These are phyloP conservation scores for Macropus fuliginosus DNA, from an alignment of 2,797 vertebrate species.

Conservation along the genomic window DNA sequence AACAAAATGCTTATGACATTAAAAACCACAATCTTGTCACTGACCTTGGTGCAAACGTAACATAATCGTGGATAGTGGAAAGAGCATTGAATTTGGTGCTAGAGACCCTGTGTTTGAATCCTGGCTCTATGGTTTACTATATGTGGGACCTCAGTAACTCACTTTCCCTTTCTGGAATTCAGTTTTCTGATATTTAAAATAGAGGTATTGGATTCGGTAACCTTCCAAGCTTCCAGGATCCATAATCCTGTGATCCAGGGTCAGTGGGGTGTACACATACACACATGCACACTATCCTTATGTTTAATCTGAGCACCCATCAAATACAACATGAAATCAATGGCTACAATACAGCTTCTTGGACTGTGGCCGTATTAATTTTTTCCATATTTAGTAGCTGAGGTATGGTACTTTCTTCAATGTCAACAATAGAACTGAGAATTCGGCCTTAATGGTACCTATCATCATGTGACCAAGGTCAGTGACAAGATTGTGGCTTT, in stretches of 20 bases:
- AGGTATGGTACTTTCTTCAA: too few species aligned
- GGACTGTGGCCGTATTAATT: too few species aligned
- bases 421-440: too few species aligned
- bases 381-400: too few species aligned
- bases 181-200: constrained; percentile 20
- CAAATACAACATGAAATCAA: too few species aligned
- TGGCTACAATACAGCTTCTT: too few species aligned
- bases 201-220: not conserved
- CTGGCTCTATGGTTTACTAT: constrained; percentile 17
- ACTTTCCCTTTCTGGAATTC: constrained; percentile 13
- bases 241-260: too few species aligned
- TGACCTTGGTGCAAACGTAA: too few species aligned
- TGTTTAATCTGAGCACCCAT: too few species aligned
- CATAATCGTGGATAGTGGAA: not conserved
- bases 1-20: constrained; percentile 24
- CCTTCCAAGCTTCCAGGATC: too few species aligned
- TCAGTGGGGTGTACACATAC: too few species aligned
- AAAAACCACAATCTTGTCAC: constrained; percentile 23
- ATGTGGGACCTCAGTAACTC: not conserved
- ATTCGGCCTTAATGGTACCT: not conserved
- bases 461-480: constrained; percentile 15
- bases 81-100: constrained; percentile 21
- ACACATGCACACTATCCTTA: too few species aligned
- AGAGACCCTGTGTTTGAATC: constrained; percentile 5
- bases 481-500: constrained; percentile 26